Conservation (phyloP, 2,888 invertebrate genomes). For the Diadromus collaris region DNA sequence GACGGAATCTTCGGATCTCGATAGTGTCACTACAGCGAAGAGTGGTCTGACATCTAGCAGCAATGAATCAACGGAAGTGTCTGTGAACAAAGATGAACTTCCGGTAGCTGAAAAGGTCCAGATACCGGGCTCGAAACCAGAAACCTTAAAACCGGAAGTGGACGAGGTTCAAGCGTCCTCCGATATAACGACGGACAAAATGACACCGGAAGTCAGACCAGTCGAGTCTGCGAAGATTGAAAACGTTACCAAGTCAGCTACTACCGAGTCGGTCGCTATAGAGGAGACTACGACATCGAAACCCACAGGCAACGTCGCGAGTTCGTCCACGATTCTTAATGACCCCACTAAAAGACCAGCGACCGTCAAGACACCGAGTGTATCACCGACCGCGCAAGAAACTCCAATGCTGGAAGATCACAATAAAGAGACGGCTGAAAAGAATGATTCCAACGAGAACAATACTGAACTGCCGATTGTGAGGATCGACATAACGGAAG, state of each 20-base stretch:
- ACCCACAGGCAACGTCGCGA: background rate
- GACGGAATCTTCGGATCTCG: constrained; percentile 26
- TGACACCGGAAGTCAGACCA: constrained; percentile 8
- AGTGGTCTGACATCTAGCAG: constrained; percentile 42
- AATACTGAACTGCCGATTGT: constrained; percentile 67
- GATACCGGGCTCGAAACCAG: background rate
- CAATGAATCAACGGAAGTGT: constrained; percentile 58
- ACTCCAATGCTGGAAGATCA: constrained; percentile 2
- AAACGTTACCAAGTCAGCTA: background rate
- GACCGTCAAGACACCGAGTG: constrained; percentile 25
- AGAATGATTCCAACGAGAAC: constrained; percentile 34
- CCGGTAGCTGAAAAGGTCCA: constrained; percentile 22
- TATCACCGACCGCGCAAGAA: constrained; percentile 5
- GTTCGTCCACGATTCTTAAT: background rate
- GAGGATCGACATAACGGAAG: constrained; percentile 66
- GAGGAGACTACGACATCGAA: constrained; percentile 23
- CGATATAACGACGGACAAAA: constrained; percentile 29
- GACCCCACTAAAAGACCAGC: constrained; percentile 5
- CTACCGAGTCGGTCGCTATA: background rate
- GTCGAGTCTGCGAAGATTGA: constrained; percentile 13
- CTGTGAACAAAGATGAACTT: constrained; percentile 29
- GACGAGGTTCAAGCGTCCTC: constrained; percentile 31
- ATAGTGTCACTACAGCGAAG: constrained; percentile 23
- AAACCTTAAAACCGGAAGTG: constrained; percentile 15
- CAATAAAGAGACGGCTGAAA: constrained; percentile 16